Conservation (phyloP, 2,888 invertebrate genomes). For the Seira ritae region DNA sequence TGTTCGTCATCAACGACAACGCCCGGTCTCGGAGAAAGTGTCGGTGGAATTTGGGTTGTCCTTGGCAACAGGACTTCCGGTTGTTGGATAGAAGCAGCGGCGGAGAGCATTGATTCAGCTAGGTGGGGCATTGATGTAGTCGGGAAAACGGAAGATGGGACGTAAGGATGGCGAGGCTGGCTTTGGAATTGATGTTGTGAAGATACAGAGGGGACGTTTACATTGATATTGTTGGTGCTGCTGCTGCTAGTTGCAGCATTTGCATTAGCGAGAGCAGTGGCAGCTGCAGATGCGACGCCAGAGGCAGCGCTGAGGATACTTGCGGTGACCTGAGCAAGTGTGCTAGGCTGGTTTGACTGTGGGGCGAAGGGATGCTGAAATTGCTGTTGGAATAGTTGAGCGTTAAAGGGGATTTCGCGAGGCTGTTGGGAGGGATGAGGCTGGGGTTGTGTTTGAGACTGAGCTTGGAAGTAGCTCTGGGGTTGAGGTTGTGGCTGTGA, state of each 20-base stretch:
- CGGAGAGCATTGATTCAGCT: too few relatives aligned
- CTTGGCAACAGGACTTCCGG: not conserved
- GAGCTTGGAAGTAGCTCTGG: not conserved
- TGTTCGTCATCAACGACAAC: conserved; percentile 25
- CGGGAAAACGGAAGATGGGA: too few relatives aligned
- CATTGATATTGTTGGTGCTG: not conserved
- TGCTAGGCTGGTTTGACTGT: not conserved
- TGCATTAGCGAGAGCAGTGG: not conserved
- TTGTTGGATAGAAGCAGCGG: not conserved
- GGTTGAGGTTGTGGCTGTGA: not conserved
- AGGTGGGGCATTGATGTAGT: too few relatives aligned
- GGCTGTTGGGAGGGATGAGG: not conserved
- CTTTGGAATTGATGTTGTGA: too few relatives aligned
- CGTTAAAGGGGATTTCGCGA: conserved; percentile 2
- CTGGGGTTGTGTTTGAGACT: not conserved
- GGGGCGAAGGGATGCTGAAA: conserved; percentile 36
- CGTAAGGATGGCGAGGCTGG: too few relatives aligned
- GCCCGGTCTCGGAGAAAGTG: conserved; percentile 6
- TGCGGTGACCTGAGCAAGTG: conserved; percentile 25
- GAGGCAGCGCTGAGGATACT: conserved; percentile 7
- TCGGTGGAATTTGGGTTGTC: not conserved
- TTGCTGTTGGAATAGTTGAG: conserved; percentile 35
- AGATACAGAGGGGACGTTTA: not conserved
- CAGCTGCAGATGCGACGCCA: conserved; percentile 4
- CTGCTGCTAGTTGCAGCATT: not conserved